Evolutionary conservation across 1,140 invertebrate species (phyloP).

Genomic region (Akabosia matsudoensis): DNA sequence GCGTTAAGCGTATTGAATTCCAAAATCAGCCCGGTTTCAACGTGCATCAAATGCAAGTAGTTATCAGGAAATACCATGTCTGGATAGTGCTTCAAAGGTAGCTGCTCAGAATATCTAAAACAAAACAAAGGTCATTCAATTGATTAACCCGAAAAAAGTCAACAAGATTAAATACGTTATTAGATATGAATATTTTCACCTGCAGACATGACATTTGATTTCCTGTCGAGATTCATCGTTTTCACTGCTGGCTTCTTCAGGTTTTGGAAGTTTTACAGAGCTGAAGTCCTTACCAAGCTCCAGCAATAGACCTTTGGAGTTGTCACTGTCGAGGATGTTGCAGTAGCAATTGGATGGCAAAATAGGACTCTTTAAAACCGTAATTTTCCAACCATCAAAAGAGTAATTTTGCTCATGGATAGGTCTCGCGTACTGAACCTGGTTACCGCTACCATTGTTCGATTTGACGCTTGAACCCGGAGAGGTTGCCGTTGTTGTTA

Average conservation of each 20-base stretch:
- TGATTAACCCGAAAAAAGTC: not conserved
- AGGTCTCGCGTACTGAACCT: not conserved
- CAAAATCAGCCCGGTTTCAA: constrained; percentile 64
- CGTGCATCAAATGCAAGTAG: constrained; percentile 65
- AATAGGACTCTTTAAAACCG: constrained; percentile 39
- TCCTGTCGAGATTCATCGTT: not conserved
- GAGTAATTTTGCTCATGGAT: constrained; percentile 25
- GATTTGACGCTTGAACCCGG: not conserved
- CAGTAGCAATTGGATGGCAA: constrained; percentile 45
- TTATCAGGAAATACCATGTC: constrained; percentile 98
- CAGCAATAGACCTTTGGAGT: not conserved
- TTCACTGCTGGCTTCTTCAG: not conserved
- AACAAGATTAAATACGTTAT: not conserved
- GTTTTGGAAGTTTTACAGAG: not conserved
- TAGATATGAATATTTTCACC: constrained; percentile 21
- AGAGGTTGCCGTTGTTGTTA: not conserved
- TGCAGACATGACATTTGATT: constrained; percentile 41
- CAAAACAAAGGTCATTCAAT: not conserved
- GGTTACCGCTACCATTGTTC: not conserved
- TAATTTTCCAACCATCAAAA: constrained; percentile 43
- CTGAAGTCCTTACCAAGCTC: constrained; percentile 14
- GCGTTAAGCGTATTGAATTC: constrained; percentile 90
- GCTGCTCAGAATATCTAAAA: constrained; percentile 48
- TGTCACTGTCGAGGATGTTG: constrained; percentile 10
- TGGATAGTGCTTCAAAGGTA: constrained; percentile 84